Evolutionary conservation across 1,140 invertebrate genomes (phyloP), one percentile per base, ranked within the genome.

Genomic region (Drosophila ironensis): DNA sequence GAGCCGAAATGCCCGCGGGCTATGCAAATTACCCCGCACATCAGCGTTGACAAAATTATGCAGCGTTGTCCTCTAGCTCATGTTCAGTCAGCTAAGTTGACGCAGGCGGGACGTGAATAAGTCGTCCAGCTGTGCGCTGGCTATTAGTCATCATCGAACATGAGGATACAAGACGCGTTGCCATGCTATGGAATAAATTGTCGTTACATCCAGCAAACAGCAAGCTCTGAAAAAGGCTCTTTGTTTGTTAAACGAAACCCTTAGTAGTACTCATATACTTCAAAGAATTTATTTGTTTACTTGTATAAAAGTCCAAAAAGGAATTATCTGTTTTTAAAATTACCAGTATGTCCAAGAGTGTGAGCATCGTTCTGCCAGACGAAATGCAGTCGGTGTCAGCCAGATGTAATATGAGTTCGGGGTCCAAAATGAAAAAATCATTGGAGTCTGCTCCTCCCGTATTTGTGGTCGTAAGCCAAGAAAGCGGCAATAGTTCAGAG

Each of bases 1-100:
- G 40, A n/a, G 54, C 16, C 22, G 28, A 38, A 63, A 63, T 40
- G 56, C 45, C 57, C 30, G 54, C 46, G 46, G 52, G 63, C 48
- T 86, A 82, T 78, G 78, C 70, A 86, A 86, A 86, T 86, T 73
- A 44, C 19, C 38, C 7, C 20, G 25, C 6, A 41, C 61, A 16
- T 47, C 17, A 60, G 64, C 61, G 64, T 68, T 77, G 68, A 72
- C 77, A 64, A 60, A 77, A 70, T 77, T 50, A 56, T 44, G 52
- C 42, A 19, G 37, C 19, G 37, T 19, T 22, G 25, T 3, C 28
- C 4, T 8, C n/a, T 11, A 30, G 11, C 28, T 30, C 1, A 3
- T 30, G 28, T 11, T 4, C 11, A 5, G 16, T 20, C 24, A 14
- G 16, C 27, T 25, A 9, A 8, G 57, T 27, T 16, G 57, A 11